Base-by-base conservation (phyloP, 1,140 invertebrate species). In the Acromyrmex heyeri region DNA sequence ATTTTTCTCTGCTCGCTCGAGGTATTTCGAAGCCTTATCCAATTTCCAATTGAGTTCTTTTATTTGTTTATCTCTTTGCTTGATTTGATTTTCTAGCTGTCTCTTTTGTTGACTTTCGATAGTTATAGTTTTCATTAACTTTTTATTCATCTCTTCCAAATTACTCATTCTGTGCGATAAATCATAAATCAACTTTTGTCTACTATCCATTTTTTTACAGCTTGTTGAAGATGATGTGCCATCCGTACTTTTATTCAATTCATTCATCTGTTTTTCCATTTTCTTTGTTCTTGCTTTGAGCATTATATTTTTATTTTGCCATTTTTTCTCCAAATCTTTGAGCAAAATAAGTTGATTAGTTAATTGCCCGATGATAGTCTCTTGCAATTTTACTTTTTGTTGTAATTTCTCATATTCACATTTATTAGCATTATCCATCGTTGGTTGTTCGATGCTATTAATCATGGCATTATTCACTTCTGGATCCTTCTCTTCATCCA, bases 11-110 rank as follows among this genome's bases (percentile, higher is more conserved):
- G 94, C 91, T n/a, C 94, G 90, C 21, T 95, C 94, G 7, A 94
- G 91, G 75, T 92, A 94, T 62, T 94, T 95, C 0, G 94, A 93
- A 10, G 94, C 94, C 53, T 95, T 95, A 1, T 93, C 91, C 3
- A 95, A 86, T 77, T 95, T 95, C 94, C 94, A 95, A 14, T 95
- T 95, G 2, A 95, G 86, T 21, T 95, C 94, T 70, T 95, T 95
- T 75, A 95, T 95, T 50, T 83, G 86, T 87, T 93, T 93, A 53
- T 95, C 94, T 44, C 91, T 88, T 75, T 91, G 92, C 27, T 90
- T 92, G 0, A 95, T 88, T 65, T 94, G 92, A 27, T 90, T 90
- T 59, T 94, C 92, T 0, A 92, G 77, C 73, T 93, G 93, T 38
- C 92, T 92, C 27, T 91, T 91, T 62, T 93, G 91, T 21, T 94